These are phyloP conservation scores for Mandrillus leucophaeus DNA, from an alignment of 2,113 vertebrate genomes.

Conservation along the genomic window DNA sequence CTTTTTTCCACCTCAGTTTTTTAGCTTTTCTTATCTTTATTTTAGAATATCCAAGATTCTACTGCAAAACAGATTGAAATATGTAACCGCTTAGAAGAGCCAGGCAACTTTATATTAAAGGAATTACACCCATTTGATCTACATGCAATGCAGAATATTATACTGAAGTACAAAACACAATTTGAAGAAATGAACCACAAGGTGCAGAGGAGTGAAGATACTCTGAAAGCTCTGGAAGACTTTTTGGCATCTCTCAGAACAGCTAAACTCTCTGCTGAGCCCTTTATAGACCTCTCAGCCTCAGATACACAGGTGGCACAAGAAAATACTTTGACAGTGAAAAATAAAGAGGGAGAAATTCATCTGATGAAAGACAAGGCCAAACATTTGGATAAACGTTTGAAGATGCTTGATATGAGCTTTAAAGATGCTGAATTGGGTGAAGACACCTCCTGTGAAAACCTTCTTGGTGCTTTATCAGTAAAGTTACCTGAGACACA, in stretches of 20 bases:
- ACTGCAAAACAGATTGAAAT: conserved; percentile 86
- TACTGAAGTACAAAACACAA: conserved; percentile 84
- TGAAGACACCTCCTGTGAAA: conserved; percentile 86
- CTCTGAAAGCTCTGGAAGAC: conserved; percentile 87
- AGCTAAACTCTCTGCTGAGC: conserved; percentile 81
- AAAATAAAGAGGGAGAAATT: conserved; percentile 81
- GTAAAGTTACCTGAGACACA: conserved; percentile 69
- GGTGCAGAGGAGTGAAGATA: conserved; percentile 84
- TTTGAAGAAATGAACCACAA: conserved; percentile 87
- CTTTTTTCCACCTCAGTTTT: conserved; percentile 39
- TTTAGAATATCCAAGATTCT: conserved; percentile 80
- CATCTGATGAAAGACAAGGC: conserved; percentile 88
- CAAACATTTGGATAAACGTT: conserved; percentile 86
- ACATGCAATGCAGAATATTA: conserved; percentile 82
- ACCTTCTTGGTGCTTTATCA: conserved; percentile 85
- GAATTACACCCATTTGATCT: conserved; percentile 88
- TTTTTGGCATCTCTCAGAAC: conserved; percentile 90
- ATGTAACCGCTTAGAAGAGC: conserved; percentile 84
- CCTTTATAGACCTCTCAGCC: conserved; percentile 65
- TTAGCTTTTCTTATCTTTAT: conserved; percentile 47
- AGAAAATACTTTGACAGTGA: conserved; percentile 75
- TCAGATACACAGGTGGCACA: conserved; percentile 67
- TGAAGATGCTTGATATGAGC: conserved; percentile 85
- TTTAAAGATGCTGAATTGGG: conserved; percentile 81
- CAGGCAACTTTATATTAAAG: conserved; percentile 72